Percentiles rank a stretch among this genome's conserved stretches.
phyloP scores from a whole-genome alignment of 2,888 invertebrate genomes.

The Oxyteleia sp. region DNA sequence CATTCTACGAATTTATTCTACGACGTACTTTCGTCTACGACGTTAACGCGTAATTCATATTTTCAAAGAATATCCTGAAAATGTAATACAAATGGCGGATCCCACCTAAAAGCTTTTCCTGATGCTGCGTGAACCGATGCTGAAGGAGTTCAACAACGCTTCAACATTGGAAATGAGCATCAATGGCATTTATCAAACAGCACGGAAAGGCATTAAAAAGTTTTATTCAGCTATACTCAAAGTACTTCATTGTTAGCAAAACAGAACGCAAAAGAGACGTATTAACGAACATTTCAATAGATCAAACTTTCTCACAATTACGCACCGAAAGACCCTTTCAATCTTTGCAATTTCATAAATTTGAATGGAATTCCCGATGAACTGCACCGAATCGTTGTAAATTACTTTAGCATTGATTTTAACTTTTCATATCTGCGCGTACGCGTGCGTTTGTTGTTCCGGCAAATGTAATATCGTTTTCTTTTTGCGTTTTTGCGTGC shows the following conservation, averaged over 20 bases:
- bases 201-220: slow-evolving; percentile 56
- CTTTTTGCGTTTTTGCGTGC: slow-evolving; percentile 22
- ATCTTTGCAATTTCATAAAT: slow-evolving; percentile 45
- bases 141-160: slow-evolving; percentile 51
- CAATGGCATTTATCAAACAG: slow-evolving; percentile 59
- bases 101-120: too few relatives aligned
- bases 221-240: slow-evolving; percentile 52
- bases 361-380: slow-evolving; percentile 48
- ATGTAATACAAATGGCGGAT: too few relatives aligned
- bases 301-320: slow-evolving; percentile 55
- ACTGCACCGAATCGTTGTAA: slow-evolving; percentile 55
- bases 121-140: too few relatives aligned
- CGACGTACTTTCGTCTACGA: too few relatives aligned
- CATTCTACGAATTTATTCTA: too few relatives aligned
- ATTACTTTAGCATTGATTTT: slow-evolving; percentile 46
- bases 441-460: slow-evolving; percentile 17
- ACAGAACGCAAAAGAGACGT: slow-evolving; percentile 48
- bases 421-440: slow-evolving; percentile 21
- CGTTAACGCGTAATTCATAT: too few relatives aligned
- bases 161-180: slow-evolving; percentile 56
- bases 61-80: slow-evolving; percentile 22
- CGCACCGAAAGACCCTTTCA: slow-evolving; percentile 26
- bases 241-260: slow-evolving; percentile 62
- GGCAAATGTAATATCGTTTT: slow-evolving; percentile 31
- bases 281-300: slow-evolving; percentile 55